Conservation (phyloP, 2,888 invertebrate genomes). For the Leucophenga montana region DNA sequence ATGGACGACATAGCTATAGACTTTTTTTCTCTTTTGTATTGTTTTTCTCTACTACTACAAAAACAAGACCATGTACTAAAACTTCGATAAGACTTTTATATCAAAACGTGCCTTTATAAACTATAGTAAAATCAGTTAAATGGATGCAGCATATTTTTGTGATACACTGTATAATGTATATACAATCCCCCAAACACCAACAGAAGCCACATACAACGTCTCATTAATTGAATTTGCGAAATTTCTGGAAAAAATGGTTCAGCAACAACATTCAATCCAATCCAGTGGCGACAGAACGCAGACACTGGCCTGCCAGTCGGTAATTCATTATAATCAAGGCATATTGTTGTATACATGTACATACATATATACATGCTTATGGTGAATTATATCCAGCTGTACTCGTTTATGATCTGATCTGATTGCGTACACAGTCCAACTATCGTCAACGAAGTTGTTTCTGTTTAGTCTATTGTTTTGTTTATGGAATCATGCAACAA, state of each 20-base stretch:
- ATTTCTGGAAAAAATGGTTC: constrained; percentile 59
- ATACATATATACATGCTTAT: background rate
- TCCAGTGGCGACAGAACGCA: background rate
- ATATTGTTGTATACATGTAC: background rate
- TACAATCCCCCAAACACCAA: background rate
- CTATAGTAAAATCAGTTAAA: too few relatives aligned
- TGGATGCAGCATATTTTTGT: too few relatives aligned
- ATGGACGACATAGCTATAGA: too few relatives aligned
- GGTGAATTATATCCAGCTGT: background rate
- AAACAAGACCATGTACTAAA: too few relatives aligned
- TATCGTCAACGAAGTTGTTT: background rate
- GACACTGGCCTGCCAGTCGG: background rate
- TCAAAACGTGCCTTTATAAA: too few relatives aligned
- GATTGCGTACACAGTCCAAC: background rate
- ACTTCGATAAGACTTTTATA: too few relatives aligned
- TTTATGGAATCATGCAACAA: background rate
- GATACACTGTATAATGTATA: too few relatives aligned
- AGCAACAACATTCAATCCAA: background rate
- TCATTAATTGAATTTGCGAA: constrained; percentile 66
- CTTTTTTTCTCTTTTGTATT: too few relatives aligned
- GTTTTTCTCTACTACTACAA: too few relatives aligned
- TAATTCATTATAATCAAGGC: constrained; percentile 19
- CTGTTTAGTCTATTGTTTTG: constrained; percentile 7
- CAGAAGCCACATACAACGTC: constrained; percentile 24
- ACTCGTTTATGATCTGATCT: background rate